A percentile compares a stretch with the other conserved stretches of the same genome.
Evolutionary conservation across 2,888 invertebrate species (phyloP).

Genomic region (Drosophila macrospina): DNA sequence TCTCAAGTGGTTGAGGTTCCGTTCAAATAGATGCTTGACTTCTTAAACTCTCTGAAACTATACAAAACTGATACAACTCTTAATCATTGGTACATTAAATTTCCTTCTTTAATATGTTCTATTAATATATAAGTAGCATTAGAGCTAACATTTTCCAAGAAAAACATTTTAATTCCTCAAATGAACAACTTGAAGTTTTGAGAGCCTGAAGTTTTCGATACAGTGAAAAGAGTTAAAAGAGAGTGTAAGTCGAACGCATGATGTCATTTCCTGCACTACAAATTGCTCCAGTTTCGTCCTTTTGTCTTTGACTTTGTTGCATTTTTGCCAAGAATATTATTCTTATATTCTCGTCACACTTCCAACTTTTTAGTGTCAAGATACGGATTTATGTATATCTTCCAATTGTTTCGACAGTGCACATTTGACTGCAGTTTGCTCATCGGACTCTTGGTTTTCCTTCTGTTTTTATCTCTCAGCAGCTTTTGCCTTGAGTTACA

Average conservation of each 20-base stretch:
- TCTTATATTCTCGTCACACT: constrained; percentile 50
- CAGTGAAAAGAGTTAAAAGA: no score
- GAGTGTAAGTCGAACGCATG: constrained; percentile 13
- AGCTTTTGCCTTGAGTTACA: constrained; percentile 16
- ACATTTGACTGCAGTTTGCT: constrained; percentile 45
- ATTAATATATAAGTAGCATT: no score
- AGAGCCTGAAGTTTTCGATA: no score
- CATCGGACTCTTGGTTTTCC: constrained; percentile 22
- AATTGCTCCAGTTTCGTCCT: constrained; percentile 54
- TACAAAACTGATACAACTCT: no score
- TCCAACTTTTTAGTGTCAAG: constrained; percentile 40
- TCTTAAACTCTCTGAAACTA: no score
- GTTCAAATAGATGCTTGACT: no score
- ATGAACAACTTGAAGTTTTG: no score
- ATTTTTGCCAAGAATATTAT: constrained; percentile 62
- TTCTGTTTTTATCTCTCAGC: constrained; percentile 6
- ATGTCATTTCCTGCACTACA: constrained; percentile 34
- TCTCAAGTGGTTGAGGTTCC: constrained; percentile 18
- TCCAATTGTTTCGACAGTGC: constrained; percentile 36
- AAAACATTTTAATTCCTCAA: no score
- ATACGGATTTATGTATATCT: constrained; percentile 7
- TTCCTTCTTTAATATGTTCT: no score
- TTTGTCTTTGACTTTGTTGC: constrained; percentile 54
- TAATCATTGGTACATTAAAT: no score
- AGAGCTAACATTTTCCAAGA: no score